phyloP scores from a whole-genome alignment of 2,888 invertebrate species.

The Polietes domitor region DNA sequence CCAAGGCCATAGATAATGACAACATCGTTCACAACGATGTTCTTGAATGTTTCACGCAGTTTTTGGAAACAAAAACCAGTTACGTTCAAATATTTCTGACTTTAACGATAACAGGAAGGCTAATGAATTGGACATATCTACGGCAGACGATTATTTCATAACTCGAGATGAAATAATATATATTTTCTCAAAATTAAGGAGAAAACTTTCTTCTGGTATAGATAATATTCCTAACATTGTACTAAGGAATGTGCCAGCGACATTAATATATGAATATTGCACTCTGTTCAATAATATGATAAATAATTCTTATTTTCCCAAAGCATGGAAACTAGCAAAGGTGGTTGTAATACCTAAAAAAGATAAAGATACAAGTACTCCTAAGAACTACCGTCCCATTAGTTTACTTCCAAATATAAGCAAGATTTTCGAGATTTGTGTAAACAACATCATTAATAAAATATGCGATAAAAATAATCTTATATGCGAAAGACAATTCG shows the following conservation, averaged over 20 bases:
- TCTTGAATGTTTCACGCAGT: not conserved
- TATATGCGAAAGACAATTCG: too few species aligned
- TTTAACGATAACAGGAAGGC: not conserved
- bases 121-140: not conserved
- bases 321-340: conserved; percentile 9
- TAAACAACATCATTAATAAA: too few species aligned
- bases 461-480: too few species aligned
- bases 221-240: conserved; percentile 20
- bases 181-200: conserved; percentile 34
- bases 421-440: too few species aligned
- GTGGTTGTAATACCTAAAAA: conserved; percentile 25
- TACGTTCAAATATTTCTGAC: not conserved
- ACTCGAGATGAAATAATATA: conserved; percentile 20
- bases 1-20: not conserved
- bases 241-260: not conserved
- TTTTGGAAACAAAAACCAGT: not conserved
- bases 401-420: too few species aligned
- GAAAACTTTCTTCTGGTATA: conserved; percentile 38
- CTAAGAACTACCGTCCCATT: conserved; percentile 10
- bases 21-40: not conserved
- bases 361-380: conserved; percentile 9
- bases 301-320: conserved; percentile 39
- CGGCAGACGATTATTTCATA: conserved; percentile 28
- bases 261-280: not conserved
- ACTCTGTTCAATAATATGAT: conserved; percentile 19